Percentiles rank a stretch among this genome's conserved stretches.
phyloP scores from a whole-genome alignment of 2,113 vertebrate species.

The Scopus umbretta region DNA sequence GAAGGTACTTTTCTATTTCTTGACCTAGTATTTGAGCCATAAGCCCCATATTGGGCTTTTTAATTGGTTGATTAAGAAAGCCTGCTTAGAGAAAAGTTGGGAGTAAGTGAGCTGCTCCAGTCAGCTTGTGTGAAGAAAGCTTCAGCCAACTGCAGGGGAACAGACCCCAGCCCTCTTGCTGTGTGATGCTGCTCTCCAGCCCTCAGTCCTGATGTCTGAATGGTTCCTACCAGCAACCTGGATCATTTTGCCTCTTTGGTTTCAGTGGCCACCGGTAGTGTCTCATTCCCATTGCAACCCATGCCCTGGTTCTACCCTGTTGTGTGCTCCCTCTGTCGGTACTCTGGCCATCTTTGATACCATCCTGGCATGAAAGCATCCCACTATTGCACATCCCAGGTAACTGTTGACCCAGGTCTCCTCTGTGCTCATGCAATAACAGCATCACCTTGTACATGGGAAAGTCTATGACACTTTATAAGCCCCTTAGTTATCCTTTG shows the following conservation, averaged over 20 bases:
- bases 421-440: accelerated
- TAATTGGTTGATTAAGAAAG: neutral
- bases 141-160: neutral
- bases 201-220: neutral
- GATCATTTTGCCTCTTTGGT: neutral
- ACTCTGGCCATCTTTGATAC: neutral
- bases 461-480: neutral
- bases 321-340: neutral
- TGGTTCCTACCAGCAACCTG: neutral
- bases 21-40: neutral
- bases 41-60: neutral
- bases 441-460: accelerated
- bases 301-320: no score
- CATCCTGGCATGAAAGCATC: neutral
- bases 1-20: neutral
- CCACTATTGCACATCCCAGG: neutral
- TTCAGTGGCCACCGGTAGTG: neutral
- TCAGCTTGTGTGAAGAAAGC: neutral
- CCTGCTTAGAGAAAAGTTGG: neutral
- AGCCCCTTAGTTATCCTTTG: neutral
- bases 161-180: neutral
- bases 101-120: neutral
- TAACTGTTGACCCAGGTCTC: neutral
- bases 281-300: neutral
- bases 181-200: neutral